Percentiles rank a stretch among this genome's conserved stretches.
These are phyloP conservation scores for Carpatolechia fugitivella DNA, from an alignment of 2,888 invertebrate species.

Conservation along the genomic window DNA sequence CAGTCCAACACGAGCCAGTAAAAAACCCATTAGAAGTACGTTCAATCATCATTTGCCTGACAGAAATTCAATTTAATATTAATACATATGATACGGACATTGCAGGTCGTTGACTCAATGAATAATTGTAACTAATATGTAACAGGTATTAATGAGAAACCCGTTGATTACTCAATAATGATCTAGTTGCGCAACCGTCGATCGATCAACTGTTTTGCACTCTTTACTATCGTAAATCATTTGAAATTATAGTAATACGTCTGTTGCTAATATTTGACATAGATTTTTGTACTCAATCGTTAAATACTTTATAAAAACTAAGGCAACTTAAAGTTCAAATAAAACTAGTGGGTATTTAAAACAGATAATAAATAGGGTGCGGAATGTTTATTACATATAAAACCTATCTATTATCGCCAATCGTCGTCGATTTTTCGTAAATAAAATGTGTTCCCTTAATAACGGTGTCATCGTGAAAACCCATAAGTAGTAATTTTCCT, in stretches of 20 bases:
- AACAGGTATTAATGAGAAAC: conserved; percentile 4
- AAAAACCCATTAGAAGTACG: conserved; percentile 18
- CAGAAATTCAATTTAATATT: conserved; percentile 3
- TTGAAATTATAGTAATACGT: neutral
- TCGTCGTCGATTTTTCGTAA: too few relatives aligned
- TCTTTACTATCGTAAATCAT: neutral
- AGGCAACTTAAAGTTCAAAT: too few relatives aligned
- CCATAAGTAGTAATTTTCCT: neutral
- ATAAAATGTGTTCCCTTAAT: too few relatives aligned
- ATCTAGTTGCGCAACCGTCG: neutral
- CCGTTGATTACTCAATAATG: conserved; percentile 4
- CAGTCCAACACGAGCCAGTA: conserved; percentile 17
- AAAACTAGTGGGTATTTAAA: too few relatives aligned
- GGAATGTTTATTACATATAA: too few relatives aligned
- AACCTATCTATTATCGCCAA: too few relatives aligned
- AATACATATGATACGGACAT: neutral
- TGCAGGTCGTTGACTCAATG: conserved; percentile 2
- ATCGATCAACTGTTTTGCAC: neutral
- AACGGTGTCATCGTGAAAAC: neutral
- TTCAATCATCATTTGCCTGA: conserved; percentile 4
- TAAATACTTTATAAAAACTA: too few relatives aligned
- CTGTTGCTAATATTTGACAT: too few relatives aligned
- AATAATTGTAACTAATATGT: neutral
- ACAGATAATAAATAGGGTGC: too few relatives aligned
- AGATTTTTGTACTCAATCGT: too few relatives aligned